Base-by-base conservation (phyloP, 1,140 invertebrate species). In the Alviniconcha marisindica region DNA sequence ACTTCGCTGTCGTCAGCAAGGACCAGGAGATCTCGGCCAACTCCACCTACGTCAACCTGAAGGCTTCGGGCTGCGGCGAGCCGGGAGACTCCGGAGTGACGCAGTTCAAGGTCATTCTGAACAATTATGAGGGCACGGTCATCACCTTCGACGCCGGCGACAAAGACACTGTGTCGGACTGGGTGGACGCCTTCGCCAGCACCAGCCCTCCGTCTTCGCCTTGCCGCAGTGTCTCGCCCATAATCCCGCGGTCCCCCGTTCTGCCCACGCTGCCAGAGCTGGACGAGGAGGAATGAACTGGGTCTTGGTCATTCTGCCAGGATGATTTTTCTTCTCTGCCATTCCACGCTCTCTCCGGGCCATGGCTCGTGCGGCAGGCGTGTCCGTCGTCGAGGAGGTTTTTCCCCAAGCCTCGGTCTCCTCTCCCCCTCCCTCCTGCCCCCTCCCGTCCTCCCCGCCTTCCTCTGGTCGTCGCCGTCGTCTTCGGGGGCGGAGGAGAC, bases 91-190 rank as follows among this genome's bases (percentile, higher is more conserved):
- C 31, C 28, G n/a, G n/a, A n/a, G 0, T 66, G 1, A 21, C 33
- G 18, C 78, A 80, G 78, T 80, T 80, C 73, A 31, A 76, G 40
- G 78, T 80, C 36, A 60, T 80, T 56, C 78, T 40, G 78, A 80
- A 80, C 56, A 80, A 80, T 38, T 80, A 60, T 38, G 78, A 80
- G 40, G 78, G 78, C 56, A 80, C 78, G 2, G 78, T 80, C 78
- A 80, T 80, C 78, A 63, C 24, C 38, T 80, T 80, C 60, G 78
- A 80, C 56, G 60, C 60, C 38, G 36, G 78, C 0, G 60, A 63
- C 54, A 24, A 36, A 2, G 78, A 66, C 7, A 40, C 28, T 15
- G 56, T 80, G 1, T 1, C 5, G 38, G 78, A 80, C 1, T 80
- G 78, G 78, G 56, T 80, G 36, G 78, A 80, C 18, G 78, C 78